These are phyloP conservation scores for Uropetala carovei DNA, from an alignment of 2,888 invertebrate species.

Conservation along the genomic window DNA sequence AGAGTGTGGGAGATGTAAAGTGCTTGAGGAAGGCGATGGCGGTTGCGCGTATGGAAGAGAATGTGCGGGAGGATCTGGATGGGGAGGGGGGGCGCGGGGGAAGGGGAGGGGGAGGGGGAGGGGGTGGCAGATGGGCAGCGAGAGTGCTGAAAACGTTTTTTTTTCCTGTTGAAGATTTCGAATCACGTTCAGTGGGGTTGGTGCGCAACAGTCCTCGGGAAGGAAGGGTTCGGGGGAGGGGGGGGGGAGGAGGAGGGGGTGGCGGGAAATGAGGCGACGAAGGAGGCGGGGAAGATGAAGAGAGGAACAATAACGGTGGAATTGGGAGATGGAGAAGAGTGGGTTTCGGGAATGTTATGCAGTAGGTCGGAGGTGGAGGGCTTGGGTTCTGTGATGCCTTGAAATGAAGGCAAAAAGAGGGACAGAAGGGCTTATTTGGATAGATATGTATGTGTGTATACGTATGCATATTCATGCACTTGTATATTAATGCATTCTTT, in stretches of 20 bases:
- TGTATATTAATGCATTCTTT: too few species aligned
- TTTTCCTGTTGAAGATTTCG: neutral
- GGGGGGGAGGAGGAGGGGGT: too few species aligned
- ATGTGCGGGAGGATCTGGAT: neutral
- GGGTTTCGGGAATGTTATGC: too few species aligned
- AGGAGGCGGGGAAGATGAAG: neutral
- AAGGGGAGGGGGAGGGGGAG: neutral
- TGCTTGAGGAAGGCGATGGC: neutral
- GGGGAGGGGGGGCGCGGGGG: neutral
- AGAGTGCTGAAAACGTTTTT: neutral
- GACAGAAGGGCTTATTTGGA: too few species aligned
- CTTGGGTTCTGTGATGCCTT: too few species aligned
- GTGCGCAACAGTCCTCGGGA: conserved; percentile 13
- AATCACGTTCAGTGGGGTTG: conserved; percentile 10
- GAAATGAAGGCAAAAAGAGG: too few species aligned
- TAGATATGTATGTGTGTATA: too few species aligned
- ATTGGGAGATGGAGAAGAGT: too few species aligned
- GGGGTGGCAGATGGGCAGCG: neutral
- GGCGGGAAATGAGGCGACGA: neutral
- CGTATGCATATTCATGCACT: too few species aligned
- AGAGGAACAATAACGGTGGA: too few species aligned
- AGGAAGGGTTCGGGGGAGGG: neutral
- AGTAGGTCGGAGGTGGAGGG: too few species aligned
- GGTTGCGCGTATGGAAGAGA: neutral
- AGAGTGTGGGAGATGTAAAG: neutral